A percentile compares a stretch with the other conserved stretches of the same genome.
These are phyloP conservation scores for Cylloceria caligata DNA, from an alignment of 2,888 invertebrate genomes.

Conservation along the genomic window DNA sequence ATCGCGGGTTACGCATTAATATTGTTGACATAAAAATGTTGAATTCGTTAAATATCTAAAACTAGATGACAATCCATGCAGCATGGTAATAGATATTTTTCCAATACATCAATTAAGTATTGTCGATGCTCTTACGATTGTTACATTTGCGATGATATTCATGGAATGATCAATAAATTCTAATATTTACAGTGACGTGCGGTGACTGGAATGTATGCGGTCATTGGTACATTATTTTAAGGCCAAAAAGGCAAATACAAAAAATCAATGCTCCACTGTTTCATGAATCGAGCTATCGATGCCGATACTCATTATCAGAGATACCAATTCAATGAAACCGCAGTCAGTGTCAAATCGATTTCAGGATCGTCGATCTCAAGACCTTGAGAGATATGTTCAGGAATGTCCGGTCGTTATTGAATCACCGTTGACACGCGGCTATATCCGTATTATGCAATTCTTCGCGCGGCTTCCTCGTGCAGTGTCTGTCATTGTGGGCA, in stretches of 20 bases:
- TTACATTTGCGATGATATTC: too few relatives aligned
- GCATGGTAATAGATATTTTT: too few relatives aligned
- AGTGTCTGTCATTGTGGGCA: not conserved
- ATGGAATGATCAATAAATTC: too few relatives aligned
- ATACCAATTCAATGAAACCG: not conserved
- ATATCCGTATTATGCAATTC: slow-evolving; percentile 39
- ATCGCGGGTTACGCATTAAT: not conserved
- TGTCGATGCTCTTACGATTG: too few relatives aligned
- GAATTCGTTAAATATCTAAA: not conserved
- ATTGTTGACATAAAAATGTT: not conserved
- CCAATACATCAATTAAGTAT: too few relatives aligned
- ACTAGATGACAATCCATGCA: too few relatives aligned
- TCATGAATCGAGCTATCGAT: not conserved
- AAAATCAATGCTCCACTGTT: too few relatives aligned
- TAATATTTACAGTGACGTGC: too few relatives aligned
- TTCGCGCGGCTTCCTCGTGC: not conserved
- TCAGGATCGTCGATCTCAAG: slow-evolving; percentile 43
- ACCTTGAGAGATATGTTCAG: slow-evolving; percentile 31
- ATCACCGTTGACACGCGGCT: slow-evolving; percentile 28
- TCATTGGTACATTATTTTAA: too few relatives aligned
- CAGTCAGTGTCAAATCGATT: slow-evolving; percentile 38
- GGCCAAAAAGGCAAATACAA: too few relatives aligned
- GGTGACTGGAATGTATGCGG: too few relatives aligned
- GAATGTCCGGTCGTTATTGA: slow-evolving; percentile 56
- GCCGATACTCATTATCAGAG: not conserved